Percentiles rank a stretch among this genome's conserved stretches.
Evolutionary conservation across 2,113 vertebrate species (phyloP).

Genomic region (Oreochromis spilurus): DNA sequence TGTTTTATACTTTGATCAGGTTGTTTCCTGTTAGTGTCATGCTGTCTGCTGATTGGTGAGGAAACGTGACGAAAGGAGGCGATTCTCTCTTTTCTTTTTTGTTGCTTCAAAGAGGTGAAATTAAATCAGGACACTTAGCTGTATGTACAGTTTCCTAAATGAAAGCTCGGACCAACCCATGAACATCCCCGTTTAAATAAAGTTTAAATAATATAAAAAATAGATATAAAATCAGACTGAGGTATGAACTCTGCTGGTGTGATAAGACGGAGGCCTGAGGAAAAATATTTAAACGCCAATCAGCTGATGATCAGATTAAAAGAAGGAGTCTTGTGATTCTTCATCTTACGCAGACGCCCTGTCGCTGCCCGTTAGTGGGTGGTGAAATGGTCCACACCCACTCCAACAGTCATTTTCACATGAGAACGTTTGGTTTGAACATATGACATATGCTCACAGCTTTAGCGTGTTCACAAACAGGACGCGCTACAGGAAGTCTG

Average conservation of each 20-base stretch:
- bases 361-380: background rate
- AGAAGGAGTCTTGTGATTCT: background rate
- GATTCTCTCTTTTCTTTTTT: background rate
- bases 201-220: background rate
- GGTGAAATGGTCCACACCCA: background rate
- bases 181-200: background rate
- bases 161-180: background rate
- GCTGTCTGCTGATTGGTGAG: background rate
- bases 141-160: background rate
- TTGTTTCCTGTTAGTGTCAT: background rate
- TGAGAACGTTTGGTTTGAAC: background rate
- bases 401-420: background rate
- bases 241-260: background rate
- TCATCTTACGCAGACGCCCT: fast-evolving
- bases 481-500: background rate
- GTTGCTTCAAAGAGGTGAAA: background rate
- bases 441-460: background rate
- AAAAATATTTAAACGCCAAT: background rate
- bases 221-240: background rate
- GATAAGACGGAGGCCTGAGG: background rate
- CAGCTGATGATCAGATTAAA: background rate
- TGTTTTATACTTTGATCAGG: background rate
- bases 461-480: background rate
- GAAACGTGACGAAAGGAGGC: background rate
- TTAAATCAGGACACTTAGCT: background rate